Conservation (phyloP, 2,888 invertebrate genomes). For the Margaritifera margaritifera region DNA sequence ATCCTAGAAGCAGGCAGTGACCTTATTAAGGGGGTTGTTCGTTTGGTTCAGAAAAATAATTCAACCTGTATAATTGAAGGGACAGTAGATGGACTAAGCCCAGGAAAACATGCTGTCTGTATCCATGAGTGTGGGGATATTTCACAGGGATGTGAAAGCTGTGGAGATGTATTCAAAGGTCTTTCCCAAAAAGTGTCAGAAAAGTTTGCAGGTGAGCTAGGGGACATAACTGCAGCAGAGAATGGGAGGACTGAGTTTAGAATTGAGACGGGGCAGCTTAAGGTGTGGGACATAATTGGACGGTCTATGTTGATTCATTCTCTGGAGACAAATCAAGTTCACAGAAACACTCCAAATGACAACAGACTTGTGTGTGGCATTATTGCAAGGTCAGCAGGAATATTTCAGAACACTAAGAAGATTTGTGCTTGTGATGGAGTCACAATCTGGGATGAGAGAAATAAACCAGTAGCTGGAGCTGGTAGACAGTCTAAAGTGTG, state of each 20-base stretch:
- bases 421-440: conserved; percentile 93
- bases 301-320: conserved; percentile 82
- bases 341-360: conserved; percentile 3
- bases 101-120: conserved; percentile 78
- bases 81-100: conserved; percentile 84
- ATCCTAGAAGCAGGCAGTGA: conserved; percentile 75
- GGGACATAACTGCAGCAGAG: conserved; percentile 78
- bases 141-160: conserved; percentile 78
- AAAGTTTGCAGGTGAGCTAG: conserved; percentile 77
- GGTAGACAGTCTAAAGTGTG: conserved; percentile 27
- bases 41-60: conserved; percentile 81
- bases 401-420: conserved; percentile 87
- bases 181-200: background rate
- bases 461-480: conserved; percentile 49
- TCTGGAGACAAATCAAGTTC: conserved; percentile 23
- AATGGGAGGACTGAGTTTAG: conserved; percentile 81
- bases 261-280: conserved; percentile 77
- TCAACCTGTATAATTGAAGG: conserved; percentile 85
- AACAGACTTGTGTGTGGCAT: conserved; percentile 87
- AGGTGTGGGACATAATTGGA: conserved; percentile 77
- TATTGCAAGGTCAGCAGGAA: conserved; percentile 89
- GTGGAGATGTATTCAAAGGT: conserved; percentile 52
- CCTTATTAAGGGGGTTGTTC: conserved; percentile 82
- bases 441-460: conserved; percentile 89
- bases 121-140: conserved; percentile 85